Evolutionary conservation across 1,140 invertebrate genomes (phyloP), one percentile per base, ranked within the genome.

Genomic region (Drosophila pandora): DNA sequence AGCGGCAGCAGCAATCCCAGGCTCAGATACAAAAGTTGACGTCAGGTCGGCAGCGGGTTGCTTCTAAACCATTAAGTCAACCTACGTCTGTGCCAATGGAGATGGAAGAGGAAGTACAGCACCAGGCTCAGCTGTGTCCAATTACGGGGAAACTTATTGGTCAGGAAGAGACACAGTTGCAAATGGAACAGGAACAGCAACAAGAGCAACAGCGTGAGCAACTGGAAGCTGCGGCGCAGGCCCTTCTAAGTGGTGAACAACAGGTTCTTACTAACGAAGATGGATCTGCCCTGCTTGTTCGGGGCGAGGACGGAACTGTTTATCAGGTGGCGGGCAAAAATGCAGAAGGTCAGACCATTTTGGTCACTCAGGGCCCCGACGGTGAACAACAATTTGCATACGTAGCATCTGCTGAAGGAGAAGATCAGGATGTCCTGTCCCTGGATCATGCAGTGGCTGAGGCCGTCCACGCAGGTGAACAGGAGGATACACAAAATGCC

Each of bases 311-410:
- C 78, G 94, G 94, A 25, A 92, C 91, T 0, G 90, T 92, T 6
- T 91, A 84, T 74, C 79, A 94, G 92, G 95, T 97, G 21, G 94
- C 96, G 0, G 95, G 96, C 6, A 95, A 96, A 77, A 96, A 95
- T 67, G 95, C 96, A 61, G 94, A 94, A 25, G 95, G 95, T 0
- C 95, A 96, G 77, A 96, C 95, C 0, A 91, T 96, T 21, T 79
- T 95, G 7, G 94, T 95, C 2, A 94, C 95, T 25, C 93, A 94
- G 49, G 94, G 94, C 1, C 94, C 94, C 7, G 94, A 95, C 65
- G 95, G 95, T 0, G 94, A 95, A 58, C 95, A 95, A 43, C 94
- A 95, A 62, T 96, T 95, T 56, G 93, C 95, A 9, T 94, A 95
- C 58, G 95, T 95, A 0, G 95, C 95, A 2, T 94, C 94, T 0